phyloP scores from a whole-genome alignment of 2,113 vertebrate species.

The Chaenogobius annularis region DNA sequence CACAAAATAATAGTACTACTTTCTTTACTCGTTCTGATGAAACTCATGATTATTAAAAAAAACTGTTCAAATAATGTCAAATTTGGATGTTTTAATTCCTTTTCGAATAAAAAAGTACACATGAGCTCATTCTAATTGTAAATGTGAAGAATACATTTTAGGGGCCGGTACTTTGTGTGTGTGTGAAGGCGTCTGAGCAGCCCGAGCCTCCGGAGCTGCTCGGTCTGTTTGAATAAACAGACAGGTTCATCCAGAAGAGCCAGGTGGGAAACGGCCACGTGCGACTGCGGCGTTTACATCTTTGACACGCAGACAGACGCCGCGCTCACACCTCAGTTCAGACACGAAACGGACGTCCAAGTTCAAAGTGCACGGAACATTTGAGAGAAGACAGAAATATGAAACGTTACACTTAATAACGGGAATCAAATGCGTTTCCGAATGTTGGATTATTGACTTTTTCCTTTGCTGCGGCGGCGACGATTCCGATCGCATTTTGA shows the following conservation, averaged over 20 bases:
- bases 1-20: too few relatives aligned
- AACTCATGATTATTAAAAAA: too few relatives aligned
- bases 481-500: background rate
- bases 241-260: conserved; percentile 71
- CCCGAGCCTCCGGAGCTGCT: conserved; percentile 13
- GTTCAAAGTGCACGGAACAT: too few relatives aligned
- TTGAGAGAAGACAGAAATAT: background rate
- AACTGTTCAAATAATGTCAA: too few relatives aligned
- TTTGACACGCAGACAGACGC: background rate
- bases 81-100: too few relatives aligned
- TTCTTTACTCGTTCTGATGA: too few relatives aligned
- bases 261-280: conserved; percentile 1
- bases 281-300: background rate
- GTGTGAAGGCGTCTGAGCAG: background rate
- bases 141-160: background rate
- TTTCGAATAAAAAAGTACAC: too few relatives aligned
- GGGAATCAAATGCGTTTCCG: too few relatives aligned
- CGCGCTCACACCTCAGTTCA: background rate
- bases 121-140: background rate
- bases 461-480: background rate
- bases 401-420: too few relatives aligned
- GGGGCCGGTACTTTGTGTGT: background rate
- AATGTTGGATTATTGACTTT: too few relatives aligned
- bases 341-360: too few relatives aligned
- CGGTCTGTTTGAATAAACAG: conserved; percentile 27